These are phyloP conservation scores for Nasua narica DNA, from an alignment of 2,797 vertebrate species.

Conservation along the genomic window DNA sequence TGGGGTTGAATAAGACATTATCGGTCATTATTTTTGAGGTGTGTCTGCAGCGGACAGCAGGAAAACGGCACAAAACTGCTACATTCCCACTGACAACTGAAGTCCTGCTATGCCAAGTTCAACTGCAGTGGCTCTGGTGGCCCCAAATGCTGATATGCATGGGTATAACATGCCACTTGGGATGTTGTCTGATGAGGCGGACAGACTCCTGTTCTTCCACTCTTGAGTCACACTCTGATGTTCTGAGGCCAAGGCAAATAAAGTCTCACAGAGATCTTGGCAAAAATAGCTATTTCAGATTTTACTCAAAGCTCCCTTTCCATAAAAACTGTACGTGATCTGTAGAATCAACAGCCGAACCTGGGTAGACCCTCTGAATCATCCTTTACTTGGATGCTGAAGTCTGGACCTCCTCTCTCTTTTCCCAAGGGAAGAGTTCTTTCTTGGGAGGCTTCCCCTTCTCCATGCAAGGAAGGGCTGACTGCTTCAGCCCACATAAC, in stretches of 20 bases:
- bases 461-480: neutral
- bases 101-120: neutral
- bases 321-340: neutral
- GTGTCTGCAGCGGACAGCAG: neutral
- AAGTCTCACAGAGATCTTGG: neutral
- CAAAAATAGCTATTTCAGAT: slow-evolving; percentile 5
- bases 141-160: neutral
- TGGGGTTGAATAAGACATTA: too few relatives aligned
- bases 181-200: neutral
- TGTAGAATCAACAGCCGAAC: neutral
- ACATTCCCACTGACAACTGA: neutral
- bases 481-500: neutral
- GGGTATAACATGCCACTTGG: neutral
- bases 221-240: neutral
- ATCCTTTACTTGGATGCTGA: neutral
- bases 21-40: neutral
- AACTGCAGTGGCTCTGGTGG: neutral
- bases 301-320: neutral
- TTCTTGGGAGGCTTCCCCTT: neutral
- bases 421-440: neutral
- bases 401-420: neutral
- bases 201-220: neutral
- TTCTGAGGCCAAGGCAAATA: neutral
- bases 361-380: neutral
- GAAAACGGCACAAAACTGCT: neutral